Conservation (phyloP, 2,113 vertebrate species). For the Microtus pennsylvanicus region DNA sequence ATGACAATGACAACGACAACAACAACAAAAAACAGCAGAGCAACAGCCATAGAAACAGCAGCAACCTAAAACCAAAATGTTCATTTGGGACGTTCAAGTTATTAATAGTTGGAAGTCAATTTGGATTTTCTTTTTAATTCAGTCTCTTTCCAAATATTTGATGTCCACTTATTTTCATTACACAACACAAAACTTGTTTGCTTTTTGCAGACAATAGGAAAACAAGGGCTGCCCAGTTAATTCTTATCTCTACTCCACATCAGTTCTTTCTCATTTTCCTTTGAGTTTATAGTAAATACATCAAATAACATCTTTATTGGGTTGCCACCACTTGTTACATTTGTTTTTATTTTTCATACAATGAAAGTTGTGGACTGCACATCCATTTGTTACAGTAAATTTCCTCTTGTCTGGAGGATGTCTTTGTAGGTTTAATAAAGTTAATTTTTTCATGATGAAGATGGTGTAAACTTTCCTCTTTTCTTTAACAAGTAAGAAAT, state of each 20-base stretch:
- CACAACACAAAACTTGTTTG: slow-evolving; percentile 70
- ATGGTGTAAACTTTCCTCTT: slow-evolving; percentile 27
- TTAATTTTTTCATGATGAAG: slow-evolving; percentile 52
- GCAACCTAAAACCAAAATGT: slow-evolving; percentile 37
- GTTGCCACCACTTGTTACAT: slow-evolving; percentile 57
- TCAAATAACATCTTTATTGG: slow-evolving; percentile 62
- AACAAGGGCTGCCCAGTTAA: slow-evolving; percentile 51
- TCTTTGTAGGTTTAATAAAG: slow-evolving; percentile 50
- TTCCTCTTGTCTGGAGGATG: slow-evolving; percentile 57
- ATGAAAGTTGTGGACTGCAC: slow-evolving; percentile 30
- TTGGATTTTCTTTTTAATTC: slow-evolving; percentile 66
- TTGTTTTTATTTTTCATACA: slow-evolving; percentile 67
- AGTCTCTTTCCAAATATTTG: slow-evolving; percentile 67
- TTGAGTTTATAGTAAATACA: slow-evolving; percentile 60
- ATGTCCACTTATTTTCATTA: slow-evolving; percentile 73
- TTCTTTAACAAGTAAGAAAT: slow-evolving; percentile 26
- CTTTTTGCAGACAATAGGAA: slow-evolving; percentile 68
- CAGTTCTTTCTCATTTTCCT: slow-evolving; percentile 64
- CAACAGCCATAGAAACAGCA: not conserved
- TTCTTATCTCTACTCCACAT: slow-evolving; percentile 54
- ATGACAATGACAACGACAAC: not conserved
- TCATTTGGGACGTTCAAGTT: slow-evolving; percentile 51
- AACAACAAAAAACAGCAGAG: not conserved
- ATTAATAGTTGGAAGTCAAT: slow-evolving; percentile 74
- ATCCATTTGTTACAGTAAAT: slow-evolving; percentile 50